Base-by-base conservation (phyloP, 1,140 invertebrate species). In the Zaprionus gabonicus region DNA sequence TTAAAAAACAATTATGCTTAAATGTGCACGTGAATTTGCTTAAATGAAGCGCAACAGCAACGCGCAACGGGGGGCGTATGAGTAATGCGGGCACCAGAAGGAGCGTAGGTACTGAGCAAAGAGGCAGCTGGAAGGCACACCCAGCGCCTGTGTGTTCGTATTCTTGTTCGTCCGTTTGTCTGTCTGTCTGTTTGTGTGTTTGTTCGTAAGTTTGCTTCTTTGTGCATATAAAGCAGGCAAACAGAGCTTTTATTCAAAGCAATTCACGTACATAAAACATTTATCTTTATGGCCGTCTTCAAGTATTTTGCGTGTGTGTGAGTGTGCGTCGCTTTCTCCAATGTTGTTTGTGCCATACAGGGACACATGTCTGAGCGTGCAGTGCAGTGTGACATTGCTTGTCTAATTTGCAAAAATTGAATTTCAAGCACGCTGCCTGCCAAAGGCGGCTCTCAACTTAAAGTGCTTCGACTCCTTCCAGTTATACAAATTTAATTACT, bases 181-280 rank as follows among this genome's bases (percentile, higher is more conserved):
- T 72, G 60, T 23, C 23, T 1, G 38, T 44, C 12, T 27, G 49
- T 64, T 27, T 70, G 75, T 78, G 41, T 72, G 60, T 78, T 58
- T 77, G 51, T 58, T 53, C 68, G 63, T 75, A 28, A 78, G 68
- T 81, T 57, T 69, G 64, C 46, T 63, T 71, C 51, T 56, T 38
- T 69, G 64, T 71, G 76, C 81, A 66, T 80, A 84, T 82, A 78
- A 88, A 81, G 67, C 86, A 71, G 72, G 58, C 76, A 91, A 90
- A 90, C 82, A 76, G 76, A 73, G 79, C 82, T 80, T 85, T 91
- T 90, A 90, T 85, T 90, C 85, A 85, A 85, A 84, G 76, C 85
- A 90, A 90, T 90, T 85, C 85, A 90, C 85, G 85, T 90, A 84
- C 83, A 85, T 90, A 85, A 90, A 90, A 90, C 85, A 90, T 90